A percentile compares a stretch with the other conserved stretches of the same genome.
Evolutionary conservation across 2,113 vertebrate species (phyloP).

Genomic region (Toxostoma redivivum): DNA sequence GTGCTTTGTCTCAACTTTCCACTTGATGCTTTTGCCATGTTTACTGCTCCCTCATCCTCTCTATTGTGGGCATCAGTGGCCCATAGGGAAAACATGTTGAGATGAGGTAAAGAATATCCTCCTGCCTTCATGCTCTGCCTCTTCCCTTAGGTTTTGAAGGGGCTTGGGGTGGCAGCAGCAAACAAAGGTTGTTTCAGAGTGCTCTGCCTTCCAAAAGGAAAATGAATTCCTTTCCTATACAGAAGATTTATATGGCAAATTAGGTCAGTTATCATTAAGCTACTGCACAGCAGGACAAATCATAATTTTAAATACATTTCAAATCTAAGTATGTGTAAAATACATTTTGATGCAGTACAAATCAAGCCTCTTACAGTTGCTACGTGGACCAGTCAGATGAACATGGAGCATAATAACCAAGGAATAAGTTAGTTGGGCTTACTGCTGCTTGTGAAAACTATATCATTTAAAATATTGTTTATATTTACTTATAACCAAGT

Average conservation of each 20-base stretch:
- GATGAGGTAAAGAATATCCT: background rate
- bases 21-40: background rate
- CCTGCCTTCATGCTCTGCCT: background rate
- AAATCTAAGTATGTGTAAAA: slow-evolving; percentile 19
- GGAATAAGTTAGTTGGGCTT: background rate
- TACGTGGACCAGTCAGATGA: background rate
- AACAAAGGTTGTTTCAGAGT: background rate
- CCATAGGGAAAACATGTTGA: background rate
- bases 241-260: slow-evolving; percentile 13
- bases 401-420: background rate
- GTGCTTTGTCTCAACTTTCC: background rate
- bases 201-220: background rate
- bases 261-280: slow-evolving; percentile 45
- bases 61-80: background rate
- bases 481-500: background rate
- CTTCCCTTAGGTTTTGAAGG: background rate
- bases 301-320: slow-evolving; percentile 46
- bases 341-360: background rate
- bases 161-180: background rate
- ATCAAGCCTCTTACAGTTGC: slow-evolving; percentile 15
- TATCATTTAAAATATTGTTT: background rate
- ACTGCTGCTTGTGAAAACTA: background rate
- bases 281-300: slow-evolving; percentile 33
- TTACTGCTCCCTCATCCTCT: background rate
- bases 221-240: background rate